phyloP scores from a whole-genome alignment of 2,888 invertebrate genomes.

The Steinernema carpocapsae region DNA sequence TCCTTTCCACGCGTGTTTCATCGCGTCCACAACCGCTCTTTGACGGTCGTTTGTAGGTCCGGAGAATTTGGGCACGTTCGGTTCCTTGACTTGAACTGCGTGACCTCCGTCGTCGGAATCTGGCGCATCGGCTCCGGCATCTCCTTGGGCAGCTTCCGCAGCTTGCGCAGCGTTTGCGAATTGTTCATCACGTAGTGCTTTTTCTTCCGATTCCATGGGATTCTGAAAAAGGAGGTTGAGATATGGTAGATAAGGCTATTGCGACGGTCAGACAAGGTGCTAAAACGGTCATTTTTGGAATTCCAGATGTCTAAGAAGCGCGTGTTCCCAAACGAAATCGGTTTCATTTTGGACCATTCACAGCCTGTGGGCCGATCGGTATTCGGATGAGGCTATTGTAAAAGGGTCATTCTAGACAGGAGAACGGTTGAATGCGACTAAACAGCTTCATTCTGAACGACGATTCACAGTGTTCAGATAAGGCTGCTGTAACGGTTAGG shows the following conservation, averaged over 20 bases:
- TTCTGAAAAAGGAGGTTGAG: not conserved
- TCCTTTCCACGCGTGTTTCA: conserved; percentile 83
- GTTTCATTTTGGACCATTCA: too few relatives aligned
- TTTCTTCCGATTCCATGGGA: conserved; percentile 28
- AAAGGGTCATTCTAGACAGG: too few relatives aligned
- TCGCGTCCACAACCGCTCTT: conserved; percentile 83
- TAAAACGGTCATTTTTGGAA: too few relatives aligned
- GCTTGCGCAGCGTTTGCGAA: conserved; percentile 3
- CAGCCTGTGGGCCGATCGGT: too few relatives aligned
- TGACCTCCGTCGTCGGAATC: conserved; percentile 24
- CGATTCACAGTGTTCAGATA: too few relatives aligned
- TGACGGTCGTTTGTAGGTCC: conserved; percentile 84
- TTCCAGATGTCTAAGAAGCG: too few relatives aligned
- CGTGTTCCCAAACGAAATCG: too few relatives aligned
- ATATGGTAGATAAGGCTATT: not conserved
- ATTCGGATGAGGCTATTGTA: too few relatives aligned
- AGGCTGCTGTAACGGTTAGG: too few relatives aligned
- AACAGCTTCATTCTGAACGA: too few relatives aligned
- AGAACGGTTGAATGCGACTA: too few relatives aligned
- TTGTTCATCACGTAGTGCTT: conserved; percentile 25
- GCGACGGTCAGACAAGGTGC: too few relatives aligned
- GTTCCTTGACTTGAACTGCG: conserved; percentile 12
- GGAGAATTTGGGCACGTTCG: conserved; percentile 55
- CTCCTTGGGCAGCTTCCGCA: not conserved
- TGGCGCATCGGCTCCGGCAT: conserved; percentile 12